Conservation (phyloP, 2,113 vertebrate genomes). For the Anguilla japonica region DNA sequence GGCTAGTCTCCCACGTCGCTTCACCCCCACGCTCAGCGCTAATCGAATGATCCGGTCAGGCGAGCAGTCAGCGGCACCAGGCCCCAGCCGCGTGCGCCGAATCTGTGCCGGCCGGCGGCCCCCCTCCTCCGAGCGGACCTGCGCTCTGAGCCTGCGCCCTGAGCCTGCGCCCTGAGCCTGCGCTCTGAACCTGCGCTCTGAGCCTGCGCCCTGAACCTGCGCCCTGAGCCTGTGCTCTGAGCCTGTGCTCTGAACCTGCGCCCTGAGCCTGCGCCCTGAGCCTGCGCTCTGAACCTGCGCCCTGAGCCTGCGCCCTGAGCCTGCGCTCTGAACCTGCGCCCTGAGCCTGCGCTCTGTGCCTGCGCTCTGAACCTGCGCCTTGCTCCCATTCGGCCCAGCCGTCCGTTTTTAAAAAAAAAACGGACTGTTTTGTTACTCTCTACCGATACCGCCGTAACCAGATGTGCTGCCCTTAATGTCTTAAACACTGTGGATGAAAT, state of each 20-base stretch:
- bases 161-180: too few species aligned
- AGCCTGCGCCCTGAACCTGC: too few species aligned
- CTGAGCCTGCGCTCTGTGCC: not conserved
- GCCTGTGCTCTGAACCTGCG: not conserved
- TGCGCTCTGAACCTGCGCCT: too few species aligned
- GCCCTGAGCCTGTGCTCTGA: too few species aligned
- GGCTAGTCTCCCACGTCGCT: constrained; percentile 69
- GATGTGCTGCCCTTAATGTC: not conserved
- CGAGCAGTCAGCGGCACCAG: constrained; percentile 31
- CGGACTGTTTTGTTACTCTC: not conserved
- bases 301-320: not conserved
- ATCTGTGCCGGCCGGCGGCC: constrained; percentile 27
- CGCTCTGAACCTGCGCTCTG: not conserved
- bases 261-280: not conserved
- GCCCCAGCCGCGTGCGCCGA: constrained; percentile 39
- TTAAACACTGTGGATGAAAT: too few species aligned
- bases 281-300: not conserved
- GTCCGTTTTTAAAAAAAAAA: not conserved
- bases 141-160: not conserved
- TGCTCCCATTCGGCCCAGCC: not conserved
- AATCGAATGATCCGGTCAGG: constrained; percentile 70
- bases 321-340: too few species aligned
- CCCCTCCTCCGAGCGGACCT: not conserved
- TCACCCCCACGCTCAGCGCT: constrained; percentile 60
- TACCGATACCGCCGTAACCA: not conserved